Evolutionary conservation across 2,888 invertebrate genomes (phyloP).

Genomic region (Galeopsomyia nigrocyanea): DNA sequence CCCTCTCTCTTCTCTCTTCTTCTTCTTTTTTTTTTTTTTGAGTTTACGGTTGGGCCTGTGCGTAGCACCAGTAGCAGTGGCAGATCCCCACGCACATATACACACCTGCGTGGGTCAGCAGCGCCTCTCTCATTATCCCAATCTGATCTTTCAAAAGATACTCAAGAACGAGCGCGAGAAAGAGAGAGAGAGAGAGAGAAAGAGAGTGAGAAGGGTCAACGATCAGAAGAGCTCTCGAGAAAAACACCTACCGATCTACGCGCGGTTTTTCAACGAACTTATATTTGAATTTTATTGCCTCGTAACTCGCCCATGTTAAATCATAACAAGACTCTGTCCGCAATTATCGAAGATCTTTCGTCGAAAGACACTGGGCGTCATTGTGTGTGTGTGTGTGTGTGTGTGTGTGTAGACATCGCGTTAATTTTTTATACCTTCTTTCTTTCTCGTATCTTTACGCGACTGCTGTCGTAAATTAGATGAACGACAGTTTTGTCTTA

Average conservation of each 20-base stretch:
- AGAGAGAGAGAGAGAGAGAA: too few relatives aligned
- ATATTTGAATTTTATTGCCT: conserved; percentile 49
- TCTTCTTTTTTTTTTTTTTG: background rate
- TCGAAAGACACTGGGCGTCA: conserved; percentile 18
- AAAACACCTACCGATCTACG: conserved; percentile 42
- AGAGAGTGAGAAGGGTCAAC: conserved; percentile 57
- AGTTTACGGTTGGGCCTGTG: conserved; percentile 61
- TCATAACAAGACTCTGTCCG: conserved; percentile 42
- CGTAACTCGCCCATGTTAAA: conserved; percentile 47
- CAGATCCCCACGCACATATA: conserved; percentile 63
- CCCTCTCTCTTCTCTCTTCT: background rate
- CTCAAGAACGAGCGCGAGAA: too few relatives aligned
- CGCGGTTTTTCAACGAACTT: conserved; percentile 31
- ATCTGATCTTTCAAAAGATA: conserved; percentile 67
- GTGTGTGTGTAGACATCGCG: background rate
- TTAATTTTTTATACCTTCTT: conserved; percentile 32
- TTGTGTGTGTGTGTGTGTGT: conserved; percentile 21
- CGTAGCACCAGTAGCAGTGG: conserved; percentile 66
- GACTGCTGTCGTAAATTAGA: conserved; percentile 13
- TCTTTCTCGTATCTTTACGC: conserved; percentile 8
- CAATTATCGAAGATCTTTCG: conserved; percentile 44
- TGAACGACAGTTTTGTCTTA: background rate
- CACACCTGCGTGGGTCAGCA: conserved; percentile 66
- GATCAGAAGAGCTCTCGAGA: conserved; percentile 51
- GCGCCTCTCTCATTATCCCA: conserved; percentile 64